Base-by-base conservation (phyloP, 2,888 invertebrate genomes). In the Rhamnusium bicolor region DNA sequence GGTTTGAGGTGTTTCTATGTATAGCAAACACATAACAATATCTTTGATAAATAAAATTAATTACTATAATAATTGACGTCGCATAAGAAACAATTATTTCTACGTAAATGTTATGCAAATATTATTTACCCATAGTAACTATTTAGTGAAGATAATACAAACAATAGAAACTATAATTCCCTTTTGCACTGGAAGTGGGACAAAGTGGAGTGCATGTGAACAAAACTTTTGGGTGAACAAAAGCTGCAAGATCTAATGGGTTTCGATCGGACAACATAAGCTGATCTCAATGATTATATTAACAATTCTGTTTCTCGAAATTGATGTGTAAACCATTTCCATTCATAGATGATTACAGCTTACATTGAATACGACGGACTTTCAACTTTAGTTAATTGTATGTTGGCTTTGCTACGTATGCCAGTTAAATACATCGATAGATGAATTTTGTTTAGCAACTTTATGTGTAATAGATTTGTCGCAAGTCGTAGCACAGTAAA, bases 241-340 rank as follows among this genome's bases (percentile, higher is more conserved):
- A 56, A 56, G 27, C 56, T 24, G 32, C 58, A 32, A 16, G 58
- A 32, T 58, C 12, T 32, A 58, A 58, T 58, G 18, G 58, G 32
- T 54, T 21, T 19, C 21, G n/a, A 24, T 21, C n/a, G 19, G 21
- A 29, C 58, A 32, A 32, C 29, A 32, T 14, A 27, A 18, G 14
- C 32, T 14, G n/a, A 32, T 14, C 6, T 32, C 29, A 29, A 58
- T 29, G 58, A 32, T 18, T 32, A 32, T 18, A 18, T 58, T 58
- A 58, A 58, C 58, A 27, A 32, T 27, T 29, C 27, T 24, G 32
- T 58, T 58, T 58, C 32, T 27, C 58, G 58, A 58, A 58, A 58
- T 58, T 58, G 58, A 58, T 58, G 58, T 58, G 58, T 58, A 58
- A 58, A 58, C 58, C 58, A 18, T 58, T 58, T 29, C 58, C 58